Conservation (phyloP, 2,797 vertebrate species). For the Lacerta agilis region DNA sequence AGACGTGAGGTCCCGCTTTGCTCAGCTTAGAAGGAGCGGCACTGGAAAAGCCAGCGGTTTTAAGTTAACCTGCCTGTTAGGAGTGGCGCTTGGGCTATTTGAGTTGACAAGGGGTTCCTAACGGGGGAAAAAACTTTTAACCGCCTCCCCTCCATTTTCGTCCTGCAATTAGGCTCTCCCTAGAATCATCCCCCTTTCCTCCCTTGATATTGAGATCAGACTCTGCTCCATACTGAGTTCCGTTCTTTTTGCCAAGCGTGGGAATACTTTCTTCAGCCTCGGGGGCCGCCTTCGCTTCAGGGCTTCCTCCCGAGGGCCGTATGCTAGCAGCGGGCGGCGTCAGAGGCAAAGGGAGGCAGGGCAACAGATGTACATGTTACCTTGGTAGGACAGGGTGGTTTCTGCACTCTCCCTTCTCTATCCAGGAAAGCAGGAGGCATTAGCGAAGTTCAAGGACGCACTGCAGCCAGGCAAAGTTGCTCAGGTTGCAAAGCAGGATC, state of each 20-base stretch:
- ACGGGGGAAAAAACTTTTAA: background rate
- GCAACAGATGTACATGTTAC: too few relatives aligned
- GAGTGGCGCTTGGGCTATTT: background rate
- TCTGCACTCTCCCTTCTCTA: too few relatives aligned
- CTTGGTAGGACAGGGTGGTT: too few relatives aligned
- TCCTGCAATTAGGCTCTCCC: background rate
- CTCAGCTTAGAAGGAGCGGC: background rate
- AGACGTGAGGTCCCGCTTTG: background rate
- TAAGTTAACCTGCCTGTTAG: constrained; percentile 14
- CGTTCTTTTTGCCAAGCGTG: background rate
- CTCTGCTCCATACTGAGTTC: background rate
- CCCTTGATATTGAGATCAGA: background rate
- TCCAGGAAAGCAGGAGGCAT: too few relatives aligned
- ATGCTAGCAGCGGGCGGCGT: too few relatives aligned
- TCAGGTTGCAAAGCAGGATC: too few relatives aligned
- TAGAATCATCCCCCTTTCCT: background rate
- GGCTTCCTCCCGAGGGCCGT: too few relatives aligned
- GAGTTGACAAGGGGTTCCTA: background rate
- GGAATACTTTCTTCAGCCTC: background rate
- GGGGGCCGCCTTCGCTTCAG: too few relatives aligned
- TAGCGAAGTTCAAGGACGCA: too few relatives aligned
- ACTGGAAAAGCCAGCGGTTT: background rate
- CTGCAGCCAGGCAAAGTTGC: too few relatives aligned
- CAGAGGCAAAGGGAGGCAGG: too few relatives aligned
- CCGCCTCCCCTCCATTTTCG: accelerated